These are phyloP conservation scores for Chrysocyon brachyurus DNA, from an alignment of 2,797 vertebrate genomes.

Conservation along the genomic window DNA sequence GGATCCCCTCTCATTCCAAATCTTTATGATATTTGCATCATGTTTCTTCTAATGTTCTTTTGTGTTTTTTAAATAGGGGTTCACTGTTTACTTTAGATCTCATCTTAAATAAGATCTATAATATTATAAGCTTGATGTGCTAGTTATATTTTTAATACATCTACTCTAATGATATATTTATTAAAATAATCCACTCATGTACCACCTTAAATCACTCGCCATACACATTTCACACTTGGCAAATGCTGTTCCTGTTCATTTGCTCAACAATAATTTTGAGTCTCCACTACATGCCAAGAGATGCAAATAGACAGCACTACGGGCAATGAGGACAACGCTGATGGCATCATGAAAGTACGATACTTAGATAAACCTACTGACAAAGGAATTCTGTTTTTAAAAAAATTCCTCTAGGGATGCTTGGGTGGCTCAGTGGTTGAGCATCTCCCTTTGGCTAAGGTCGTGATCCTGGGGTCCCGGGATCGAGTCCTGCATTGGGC, in stretches of 20 bases:
- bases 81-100: not conserved
- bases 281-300: not conserved
- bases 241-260: not conserved
- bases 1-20: not conserved
- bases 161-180: not conserved
- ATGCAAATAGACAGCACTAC: not conserved
- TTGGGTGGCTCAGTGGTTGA: no score
- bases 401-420: not conserved
- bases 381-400: not conserved
- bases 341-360: not conserved
- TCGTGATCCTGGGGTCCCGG: no score
- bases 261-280: not conserved
- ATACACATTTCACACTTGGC: not conserved
- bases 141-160: constrained; percentile 6
- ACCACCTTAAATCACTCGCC: not conserved
- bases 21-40: constrained; percentile 1
- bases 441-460: no score
- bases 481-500: no score
- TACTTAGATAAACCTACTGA: not conserved
- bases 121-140: not conserved
- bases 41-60: not conserved
- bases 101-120: not conserved
- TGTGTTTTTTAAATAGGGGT: not conserved
- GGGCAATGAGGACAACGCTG: not conserved
- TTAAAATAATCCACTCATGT: not conserved